phyloP scores from a whole-genome alignment of 2,888 invertebrate genomes.

The Polydrusus tereticollis region DNA sequence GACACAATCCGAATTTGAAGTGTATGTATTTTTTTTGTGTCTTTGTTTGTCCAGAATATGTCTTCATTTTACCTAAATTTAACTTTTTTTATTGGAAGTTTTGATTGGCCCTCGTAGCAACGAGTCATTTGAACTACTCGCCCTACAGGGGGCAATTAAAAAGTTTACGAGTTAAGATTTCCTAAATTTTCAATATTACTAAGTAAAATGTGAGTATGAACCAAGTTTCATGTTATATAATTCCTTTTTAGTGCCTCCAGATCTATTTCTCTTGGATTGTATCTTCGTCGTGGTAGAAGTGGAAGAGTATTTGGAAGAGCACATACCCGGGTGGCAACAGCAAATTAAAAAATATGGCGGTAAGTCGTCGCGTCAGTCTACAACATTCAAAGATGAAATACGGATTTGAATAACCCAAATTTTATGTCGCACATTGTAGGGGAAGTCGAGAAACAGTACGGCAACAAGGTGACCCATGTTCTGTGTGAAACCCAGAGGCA shows the following conservation, averaged over 20 bases:
- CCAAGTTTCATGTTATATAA: not conserved
- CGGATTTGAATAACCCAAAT: not conserved
- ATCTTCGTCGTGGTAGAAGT: conserved; percentile 80
- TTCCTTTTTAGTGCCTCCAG: conserved; percentile 75
- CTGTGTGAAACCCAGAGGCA: conserved; percentile 92
- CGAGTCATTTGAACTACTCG: conserved; percentile 6
- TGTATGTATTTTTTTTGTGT: conserved; percentile 58
- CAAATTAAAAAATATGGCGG: conserved; percentile 65
- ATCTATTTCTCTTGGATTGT: conserved; percentile 92
- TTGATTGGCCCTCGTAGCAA: not conserved
- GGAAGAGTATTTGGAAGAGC: conserved; percentile 62
- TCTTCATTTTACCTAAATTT: not conserved
- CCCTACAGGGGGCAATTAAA: not conserved
- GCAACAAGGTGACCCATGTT: conserved; percentile 90
- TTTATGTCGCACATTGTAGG: conserved; percentile 67
- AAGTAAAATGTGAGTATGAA: not conserved
- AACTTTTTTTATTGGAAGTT: not conserved
- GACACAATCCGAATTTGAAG: conserved; percentile 93
- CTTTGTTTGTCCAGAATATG: not conserved
- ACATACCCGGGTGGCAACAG: conserved; percentile 63
- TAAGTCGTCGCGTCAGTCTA: conserved; percentile 35
- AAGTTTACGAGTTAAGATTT: not conserved
- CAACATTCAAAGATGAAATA: not conserved
- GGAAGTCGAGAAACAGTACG: conserved; percentile 88
- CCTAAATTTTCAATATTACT: no score